Evolutionary conservation across 2,888 invertebrate genomes (phyloP).

Genomic region (Hirtodrosophila histrioides): DNA sequence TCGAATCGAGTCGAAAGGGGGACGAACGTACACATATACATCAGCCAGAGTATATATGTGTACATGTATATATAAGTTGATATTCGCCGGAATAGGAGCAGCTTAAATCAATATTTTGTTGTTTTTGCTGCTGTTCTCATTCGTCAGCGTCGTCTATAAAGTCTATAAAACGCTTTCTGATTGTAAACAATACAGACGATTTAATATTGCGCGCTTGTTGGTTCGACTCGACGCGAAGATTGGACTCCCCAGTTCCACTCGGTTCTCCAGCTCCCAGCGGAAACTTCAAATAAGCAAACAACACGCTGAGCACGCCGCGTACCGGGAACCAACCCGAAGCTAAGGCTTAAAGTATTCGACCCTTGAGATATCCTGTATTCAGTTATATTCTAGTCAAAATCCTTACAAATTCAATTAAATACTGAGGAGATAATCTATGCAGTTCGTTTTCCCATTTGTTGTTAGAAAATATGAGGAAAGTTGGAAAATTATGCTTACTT

Average conservation of each 20-base stretch:
- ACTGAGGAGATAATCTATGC: too few relatives aligned
- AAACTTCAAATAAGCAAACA: conserved; percentile 65
- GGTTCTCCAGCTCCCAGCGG: conserved; percentile 48
- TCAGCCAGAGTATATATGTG: neutral
- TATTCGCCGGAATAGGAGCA: conserved; percentile 51
- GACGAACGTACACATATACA: neutral
- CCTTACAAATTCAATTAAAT: too few relatives aligned
- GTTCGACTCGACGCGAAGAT: conserved; percentile 39
- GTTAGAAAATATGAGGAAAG: too few relatives aligned
- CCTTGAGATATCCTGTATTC: conserved; percentile 8
- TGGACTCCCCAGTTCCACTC: conserved; percentile 48
- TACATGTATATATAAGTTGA: conserved; percentile 1
- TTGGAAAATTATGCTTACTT: too few relatives aligned
- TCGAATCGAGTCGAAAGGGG: conserved; percentile 12
- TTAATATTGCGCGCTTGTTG: conserved; percentile 77
- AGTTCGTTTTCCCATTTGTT: too few relatives aligned
- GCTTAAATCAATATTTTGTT: conserved; percentile 60
- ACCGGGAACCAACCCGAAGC: conserved; percentile 52
- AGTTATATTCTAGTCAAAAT: neutral
- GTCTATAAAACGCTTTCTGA: conserved; percentile 77
- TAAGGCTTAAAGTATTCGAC: neutral
- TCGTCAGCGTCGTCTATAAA: conserved; percentile 59
- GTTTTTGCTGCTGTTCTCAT: conserved; percentile 28
- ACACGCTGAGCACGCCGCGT: conserved; percentile 66
- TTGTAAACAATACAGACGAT: conserved; percentile 79